These are phyloP conservation scores for Dreissena rostriformis DNA, from an alignment of 1,140 invertebrate genomes.

Conservation along the genomic window DNA sequence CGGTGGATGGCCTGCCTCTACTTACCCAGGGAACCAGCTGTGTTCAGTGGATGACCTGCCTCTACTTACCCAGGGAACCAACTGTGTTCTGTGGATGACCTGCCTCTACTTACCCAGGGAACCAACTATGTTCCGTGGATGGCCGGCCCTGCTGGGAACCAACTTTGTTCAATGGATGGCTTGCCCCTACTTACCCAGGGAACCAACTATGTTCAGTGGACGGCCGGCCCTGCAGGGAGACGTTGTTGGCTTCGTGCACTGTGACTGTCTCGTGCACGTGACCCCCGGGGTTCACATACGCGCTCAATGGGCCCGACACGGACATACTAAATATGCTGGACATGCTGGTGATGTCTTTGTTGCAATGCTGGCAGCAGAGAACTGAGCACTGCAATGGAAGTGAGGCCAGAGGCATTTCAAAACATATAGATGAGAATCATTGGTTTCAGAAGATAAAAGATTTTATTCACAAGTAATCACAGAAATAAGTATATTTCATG, in stretches of 20 bases:
- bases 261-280: conserved; percentile 92
- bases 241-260: conserved; percentile 85
- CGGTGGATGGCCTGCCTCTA: conserved; percentile 85
- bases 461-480: too few relatives aligned
- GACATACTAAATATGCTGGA: conserved; percentile 91
- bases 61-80: neutral
- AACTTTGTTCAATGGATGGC: conserved; percentile 86
- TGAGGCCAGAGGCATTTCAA: too few relatives aligned
- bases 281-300: conserved; percentile 91
- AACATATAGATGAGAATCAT: too few relatives aligned
- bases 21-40: conserved; percentile 94
- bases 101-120: conserved; percentile 88
- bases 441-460: too few relatives aligned
- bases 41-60: conserved; percentile 86
- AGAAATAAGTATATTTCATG: too few relatives aligned
- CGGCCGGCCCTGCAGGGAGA: conserved; percentile 84
- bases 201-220: conserved; percentile 92
- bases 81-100: neutral
- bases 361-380: conserved; percentile 87
- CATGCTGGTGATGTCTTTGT: conserved; percentile 85
- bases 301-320: conserved; percentile 89
- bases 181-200: conserved; percentile 88
- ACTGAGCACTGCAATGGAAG: conserved; percentile 83
- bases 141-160: conserved; percentile 83
- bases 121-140: conserved; percentile 90